A percentile compares a stretch with the other conserved stretches of the same genome.
Conservation (phyloP, 2,888 invertebrate species). For the Chorisops tibialis region DNA sequence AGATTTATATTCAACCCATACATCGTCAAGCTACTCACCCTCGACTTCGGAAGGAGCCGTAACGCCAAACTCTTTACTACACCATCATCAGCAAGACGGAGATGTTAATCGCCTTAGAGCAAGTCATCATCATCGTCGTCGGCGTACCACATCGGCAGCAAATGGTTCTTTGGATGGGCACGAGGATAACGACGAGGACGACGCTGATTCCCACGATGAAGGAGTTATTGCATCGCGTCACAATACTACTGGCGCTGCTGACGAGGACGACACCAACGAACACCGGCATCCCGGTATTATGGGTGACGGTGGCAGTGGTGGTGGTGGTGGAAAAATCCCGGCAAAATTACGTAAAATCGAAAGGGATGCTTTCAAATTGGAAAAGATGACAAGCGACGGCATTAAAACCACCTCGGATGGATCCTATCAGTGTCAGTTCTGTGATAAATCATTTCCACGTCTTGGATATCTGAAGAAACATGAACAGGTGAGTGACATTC, state of each 20-base stretch:
- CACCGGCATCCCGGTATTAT: not conserved
- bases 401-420: constrained; percentile 56
- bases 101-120: constrained; percentile 36
- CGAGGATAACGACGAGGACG: constrained; percentile 14
- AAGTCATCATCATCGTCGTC: constrained; percentile 34
- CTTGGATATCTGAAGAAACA: constrained; percentile 85
- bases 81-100: constrained; percentile 34
- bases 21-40: constrained; percentile 52
- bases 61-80: constrained; percentile 49
- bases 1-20: constrained; percentile 53
- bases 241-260: constrained; percentile 31
- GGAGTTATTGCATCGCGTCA: constrained; percentile 28
- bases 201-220: constrained; percentile 25
- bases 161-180: constrained; percentile 29
- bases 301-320: constrained; percentile 6
- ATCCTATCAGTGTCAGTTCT: constrained; percentile 87
- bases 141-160: constrained; percentile 19
- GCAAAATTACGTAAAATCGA: constrained; percentile 52
- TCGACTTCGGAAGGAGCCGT: constrained; percentile 51
- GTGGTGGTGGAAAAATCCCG: constrained; percentile 41
- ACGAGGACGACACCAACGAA: constrained; percentile 7
- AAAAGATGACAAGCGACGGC: constrained; percentile 52
- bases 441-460: constrained; percentile 85
- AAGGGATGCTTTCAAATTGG: constrained; percentile 65
- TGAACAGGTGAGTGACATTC: constrained; percentile 70